A percentile compares a stretch with the other conserved stretches of the same genome.
These are phyloP conservation scores for Syndactyla subalaris DNA, from an alignment of 2,797 vertebrate genomes.

Conservation along the genomic window DNA sequence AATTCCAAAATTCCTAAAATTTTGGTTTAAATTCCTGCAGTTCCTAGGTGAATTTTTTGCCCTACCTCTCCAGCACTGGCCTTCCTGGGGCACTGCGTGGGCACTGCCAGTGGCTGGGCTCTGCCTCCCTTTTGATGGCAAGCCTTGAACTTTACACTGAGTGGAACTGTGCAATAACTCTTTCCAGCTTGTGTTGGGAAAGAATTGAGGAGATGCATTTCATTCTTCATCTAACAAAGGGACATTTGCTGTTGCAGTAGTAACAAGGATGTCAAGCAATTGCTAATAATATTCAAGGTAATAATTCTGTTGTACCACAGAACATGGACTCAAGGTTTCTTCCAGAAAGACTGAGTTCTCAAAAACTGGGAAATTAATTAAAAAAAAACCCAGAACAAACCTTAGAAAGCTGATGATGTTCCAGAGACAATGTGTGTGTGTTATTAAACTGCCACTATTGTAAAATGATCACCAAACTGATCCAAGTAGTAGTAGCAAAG, in stretches of 20 bases:
- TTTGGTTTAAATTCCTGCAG: not conserved
- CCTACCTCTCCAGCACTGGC: not conserved
- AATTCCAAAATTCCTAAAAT: not conserved
- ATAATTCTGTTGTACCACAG: not conserved
- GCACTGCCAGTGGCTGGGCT: not conserved
- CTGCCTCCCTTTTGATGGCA: not conserved
- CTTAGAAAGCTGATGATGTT: not conserved
- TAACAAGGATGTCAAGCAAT: not conserved
- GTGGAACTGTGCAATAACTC: not conserved
- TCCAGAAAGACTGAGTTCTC: not conserved
- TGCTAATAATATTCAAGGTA: not conserved
- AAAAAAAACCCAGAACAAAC: accelerated
- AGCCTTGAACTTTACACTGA: not conserved
- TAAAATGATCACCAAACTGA: not conserved
- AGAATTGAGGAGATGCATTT: not conserved
- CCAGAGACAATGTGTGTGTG: not conserved
- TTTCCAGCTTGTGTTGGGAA: accelerated
- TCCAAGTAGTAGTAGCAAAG: not conserved
- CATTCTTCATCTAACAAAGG: not conserved
- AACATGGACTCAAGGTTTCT: not conserved
- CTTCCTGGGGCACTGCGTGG: not conserved
- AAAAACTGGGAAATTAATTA: not conserved
- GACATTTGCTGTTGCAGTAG: not conserved
- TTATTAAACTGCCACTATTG: not conserved
- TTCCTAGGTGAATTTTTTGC: not conserved